Evolutionary conservation across 2,797 vertebrate genomes (phyloP), one percentile per base, ranked within the genome.

Genomic region (Garrulus glandarius): DNA sequence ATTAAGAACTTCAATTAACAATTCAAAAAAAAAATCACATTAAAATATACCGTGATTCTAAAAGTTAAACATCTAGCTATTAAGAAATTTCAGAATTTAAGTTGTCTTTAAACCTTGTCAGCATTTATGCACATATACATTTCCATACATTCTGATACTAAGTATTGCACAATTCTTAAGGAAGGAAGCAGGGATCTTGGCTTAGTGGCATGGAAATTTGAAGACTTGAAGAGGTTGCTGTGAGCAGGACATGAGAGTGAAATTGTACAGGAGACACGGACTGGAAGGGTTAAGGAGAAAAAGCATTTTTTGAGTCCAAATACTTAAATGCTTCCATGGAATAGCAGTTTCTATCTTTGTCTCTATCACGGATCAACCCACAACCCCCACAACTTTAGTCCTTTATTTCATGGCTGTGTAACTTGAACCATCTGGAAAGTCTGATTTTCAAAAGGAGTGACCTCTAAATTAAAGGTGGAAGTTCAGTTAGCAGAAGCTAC

Each of bases 391-490:
- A 80, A 23, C 4, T 83, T 59, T 23, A 39, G 81, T 55, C 59
- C 59, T 94, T 92, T 77, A 89, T 89, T 94, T 83, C 75, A 89
- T 39, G 47, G 41, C 32, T 52, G 39, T 50, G 36, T 91, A 93
- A 95, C 83, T 64, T 68, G 75, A 91, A 95, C 92, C 93, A 96
- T 74, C 78, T 96, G 95, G 75, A 60, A 80, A 89, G 37, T 3
- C 63, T 77, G 52, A 77, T 89, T 93, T 92, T 79, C 75, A 88
- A 80, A 93, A 92, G 46, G 55, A 78, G 12, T 79, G 83, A 92
- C 86, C 90, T 88, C 74, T 92, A 82, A 89, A 90, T 79, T 61
- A 79, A 72, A 59, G 71, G 55, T 74, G 67, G 74, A 91, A 86
- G 50, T 84, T 93, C 46, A 91, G 77, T 49, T n/a, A 91, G 74